Percentiles rank a stretch among this genome's conserved stretches.
These are phyloP conservation scores for Dromas ardeola DNA, from an alignment of 2,113 vertebrate species.

Conservation along the genomic window DNA sequence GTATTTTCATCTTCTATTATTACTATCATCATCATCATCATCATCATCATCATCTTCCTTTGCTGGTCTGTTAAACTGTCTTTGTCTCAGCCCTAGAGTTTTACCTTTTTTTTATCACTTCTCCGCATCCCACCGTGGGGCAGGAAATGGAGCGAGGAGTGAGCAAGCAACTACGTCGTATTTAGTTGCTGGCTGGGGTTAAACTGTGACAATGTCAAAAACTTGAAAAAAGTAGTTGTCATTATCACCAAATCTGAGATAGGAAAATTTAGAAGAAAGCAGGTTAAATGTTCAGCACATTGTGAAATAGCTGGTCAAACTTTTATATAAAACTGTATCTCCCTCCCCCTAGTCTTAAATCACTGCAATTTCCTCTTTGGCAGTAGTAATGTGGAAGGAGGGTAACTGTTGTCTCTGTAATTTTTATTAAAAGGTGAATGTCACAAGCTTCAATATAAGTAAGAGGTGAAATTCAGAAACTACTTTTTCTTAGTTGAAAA, in stretches of 20 bases:
- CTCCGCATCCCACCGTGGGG: too few species aligned
- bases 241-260: not conserved
- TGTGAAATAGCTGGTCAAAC: not conserved
- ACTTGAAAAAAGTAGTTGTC: not conserved
- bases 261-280: not conserved
- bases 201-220: not conserved
- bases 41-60: too few species aligned
- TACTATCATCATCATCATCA: too few species aligned
- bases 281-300: not conserved
- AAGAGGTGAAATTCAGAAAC: not conserved
- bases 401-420: not conserved
- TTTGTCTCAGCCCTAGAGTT: too few species aligned
- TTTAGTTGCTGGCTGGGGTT: too few species aligned
- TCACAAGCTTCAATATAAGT: not conserved
- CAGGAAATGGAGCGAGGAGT: too few species aligned
- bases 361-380: not conserved
- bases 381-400: not conserved
- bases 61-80: too few species aligned
- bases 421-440: not conserved
- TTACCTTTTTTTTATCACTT: too few species aligned
- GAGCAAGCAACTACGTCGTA: too few species aligned
- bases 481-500: not conserved
- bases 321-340: not conserved
- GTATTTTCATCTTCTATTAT: too few species aligned
- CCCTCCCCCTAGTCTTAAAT: not conserved